Base-by-base conservation (phyloP, 2,797 vertebrate species). In the Sebastes minor region DNA sequence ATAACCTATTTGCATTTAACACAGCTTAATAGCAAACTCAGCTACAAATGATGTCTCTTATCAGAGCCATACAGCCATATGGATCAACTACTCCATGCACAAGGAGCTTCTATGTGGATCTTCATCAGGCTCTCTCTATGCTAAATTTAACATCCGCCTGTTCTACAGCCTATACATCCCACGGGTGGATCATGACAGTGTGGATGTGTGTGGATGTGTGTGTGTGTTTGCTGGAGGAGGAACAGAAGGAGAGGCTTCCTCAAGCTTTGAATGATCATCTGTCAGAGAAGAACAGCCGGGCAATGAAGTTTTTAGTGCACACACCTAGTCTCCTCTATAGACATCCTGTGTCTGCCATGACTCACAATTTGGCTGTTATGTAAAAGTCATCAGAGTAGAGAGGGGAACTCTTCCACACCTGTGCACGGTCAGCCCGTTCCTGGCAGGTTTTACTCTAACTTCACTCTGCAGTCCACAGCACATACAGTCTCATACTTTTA, bases 341-440 rank as follows among this genome's bases (percentile, higher is more conserved):
- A 92, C 74, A 85, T 91, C 84, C 89, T 82, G 83, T 77, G 69
- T 89, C 84, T 81, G n/a, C 70, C 53, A 4, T 90, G 89, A 90
- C 61, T 91, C 88, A 92, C 72, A 81, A 76, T 63, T 59, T 78
- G 79, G 18, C 23, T 62, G 55, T 89, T 90, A 85, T 71, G 64
- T 81, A 89, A 49, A 49, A 91, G 61, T 46, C 49, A 60, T 81
- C 22, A 20, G 33, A 84, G 35, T 3, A 62, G 25, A 74, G 55
- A 74, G 5, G 64, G 59, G 64, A 71, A 35, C 69, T 70, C 52
- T 68, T 46, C 69, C 82, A 91, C 89, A 90, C 88, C 88, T 89
- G 83, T 82, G 69, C 5, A 49, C 14, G 23, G 52, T 67, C 55
- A 67, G 22, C 63, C 69, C 71, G 35, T 66, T 55, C 33, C 49